These are phyloP conservation scores for Pipistrellus nathusii DNA, from an alignment of 2,797 vertebrate genomes.

Conservation along the genomic window DNA sequence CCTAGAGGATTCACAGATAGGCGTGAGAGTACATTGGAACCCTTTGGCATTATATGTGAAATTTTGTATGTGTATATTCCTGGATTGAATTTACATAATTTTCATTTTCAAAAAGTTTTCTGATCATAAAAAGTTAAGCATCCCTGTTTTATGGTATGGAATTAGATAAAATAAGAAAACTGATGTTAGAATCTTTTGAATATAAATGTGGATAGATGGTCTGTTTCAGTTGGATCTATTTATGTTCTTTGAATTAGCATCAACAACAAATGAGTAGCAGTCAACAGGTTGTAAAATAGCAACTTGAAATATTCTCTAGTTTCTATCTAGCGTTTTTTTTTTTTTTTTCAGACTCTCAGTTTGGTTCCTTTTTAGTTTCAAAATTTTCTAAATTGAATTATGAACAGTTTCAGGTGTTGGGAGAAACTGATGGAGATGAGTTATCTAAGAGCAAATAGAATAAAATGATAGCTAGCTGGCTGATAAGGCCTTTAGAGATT, in stretches of 20 bases:
- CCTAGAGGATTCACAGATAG: not conserved
- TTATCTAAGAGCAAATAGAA: not conserved
- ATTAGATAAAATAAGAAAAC: constrained; percentile 24
- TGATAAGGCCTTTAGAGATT: constrained; percentile 36
- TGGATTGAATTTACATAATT: constrained; percentile 1
- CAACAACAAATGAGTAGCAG: not conserved
- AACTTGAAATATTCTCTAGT: constrained; percentile 35
- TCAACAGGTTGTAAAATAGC: constrained; percentile 9
- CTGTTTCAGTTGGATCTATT: not conserved
- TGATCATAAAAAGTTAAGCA: not conserved
- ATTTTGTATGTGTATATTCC: not conserved
- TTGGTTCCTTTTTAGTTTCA: constrained; percentile 38
- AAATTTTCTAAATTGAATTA: constrained; percentile 61
- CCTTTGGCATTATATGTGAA: not conserved
- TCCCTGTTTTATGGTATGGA: not conserved
- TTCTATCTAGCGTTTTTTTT: not conserved
- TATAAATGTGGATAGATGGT: not conserved
- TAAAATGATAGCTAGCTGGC: constrained; percentile 20
- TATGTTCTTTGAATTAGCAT: not conserved
- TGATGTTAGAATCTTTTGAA: not conserved
- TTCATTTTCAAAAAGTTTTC: constrained; percentile 33
- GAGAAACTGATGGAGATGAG: constrained; percentile 39
- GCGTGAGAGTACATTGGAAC: not conserved
- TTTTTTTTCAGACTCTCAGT: not conserved
- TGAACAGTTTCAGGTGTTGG: constrained; percentile 12